phyloP scores from a whole-genome alignment of 2,888 invertebrate species.

The Clunio marinus region DNA sequence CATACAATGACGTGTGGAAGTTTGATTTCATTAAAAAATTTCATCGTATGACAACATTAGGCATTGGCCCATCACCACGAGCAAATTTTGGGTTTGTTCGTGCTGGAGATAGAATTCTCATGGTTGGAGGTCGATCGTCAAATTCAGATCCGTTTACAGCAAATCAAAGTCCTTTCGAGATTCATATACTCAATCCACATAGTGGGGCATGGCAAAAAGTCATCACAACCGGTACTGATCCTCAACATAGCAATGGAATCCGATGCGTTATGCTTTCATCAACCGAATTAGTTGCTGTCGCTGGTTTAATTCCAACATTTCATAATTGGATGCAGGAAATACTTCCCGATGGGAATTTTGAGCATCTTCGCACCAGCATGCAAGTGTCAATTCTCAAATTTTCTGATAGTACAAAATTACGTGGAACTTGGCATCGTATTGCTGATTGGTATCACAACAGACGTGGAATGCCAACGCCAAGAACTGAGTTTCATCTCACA shows the following conservation, averaged over 20 bases:
- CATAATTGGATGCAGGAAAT: conserved; percentile 4
- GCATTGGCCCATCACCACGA: conserved; percentile 6
- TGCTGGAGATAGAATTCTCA: conserved; percentile 2
- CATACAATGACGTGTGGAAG: conserved; percentile 25
- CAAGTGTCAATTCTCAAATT: conserved; percentile 25
- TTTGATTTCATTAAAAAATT: conserved; percentile 7
- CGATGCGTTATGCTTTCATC: conserved; percentile 24
- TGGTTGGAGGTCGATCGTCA: conserved; percentile 8
- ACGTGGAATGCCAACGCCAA: conserved; percentile 5
- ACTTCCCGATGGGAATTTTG: background rate
- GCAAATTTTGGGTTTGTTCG: background rate
- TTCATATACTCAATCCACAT: background rate
- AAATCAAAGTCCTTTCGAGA: conserved; percentile 12
- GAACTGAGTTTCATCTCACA: conserved; percentile 22
- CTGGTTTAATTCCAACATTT: conserved; percentile 17
- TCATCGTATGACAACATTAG: background rate
- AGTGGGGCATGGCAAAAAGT: conserved; percentile 33
- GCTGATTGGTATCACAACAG: conserved; percentile 18
- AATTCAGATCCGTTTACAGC: conserved; percentile 14
- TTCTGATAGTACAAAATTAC: background rate
- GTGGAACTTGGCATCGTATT: conserved; percentile 22
- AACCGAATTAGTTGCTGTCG: conserved; percentile 16
- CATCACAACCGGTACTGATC: conserved; percentile 13
- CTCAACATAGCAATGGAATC: background rate
- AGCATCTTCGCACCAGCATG: conserved; percentile 9